These are phyloP conservation scores for Medauroidea extradentata DNA, from an alignment of 1,140 invertebrate genomes.

Conservation along the genomic window DNA sequence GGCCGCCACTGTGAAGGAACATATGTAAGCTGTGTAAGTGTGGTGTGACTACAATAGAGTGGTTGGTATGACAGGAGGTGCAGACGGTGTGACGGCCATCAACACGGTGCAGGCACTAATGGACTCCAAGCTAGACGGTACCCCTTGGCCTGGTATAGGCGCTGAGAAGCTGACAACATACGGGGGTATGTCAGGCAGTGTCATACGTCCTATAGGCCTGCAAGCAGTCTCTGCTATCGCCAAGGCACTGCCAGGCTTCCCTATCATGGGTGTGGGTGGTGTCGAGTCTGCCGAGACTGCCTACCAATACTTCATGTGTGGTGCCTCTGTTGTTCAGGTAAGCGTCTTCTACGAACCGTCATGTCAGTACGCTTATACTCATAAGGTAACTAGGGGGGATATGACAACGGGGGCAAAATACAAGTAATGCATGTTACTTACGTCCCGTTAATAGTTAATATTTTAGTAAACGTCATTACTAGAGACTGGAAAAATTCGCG, in stretches of 20 bases:
- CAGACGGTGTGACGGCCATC: conserved; percentile 92
- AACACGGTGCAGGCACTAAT: conserved; percentile 95
- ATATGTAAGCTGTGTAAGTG: no score
- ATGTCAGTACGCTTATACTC: no score
- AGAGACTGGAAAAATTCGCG: no score
- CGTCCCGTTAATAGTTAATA: no score
- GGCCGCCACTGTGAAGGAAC: no score
- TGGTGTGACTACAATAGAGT: no score
- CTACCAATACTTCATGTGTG: conserved; percentile 88
- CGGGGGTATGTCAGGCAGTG: conserved; percentile 95
- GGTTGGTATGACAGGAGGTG: conserved; percentile 63
- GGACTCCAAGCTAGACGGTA: conserved; percentile 72
- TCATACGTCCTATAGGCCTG: conserved; percentile 88
- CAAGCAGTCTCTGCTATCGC: conserved; percentile 84
- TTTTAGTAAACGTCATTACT: no score
- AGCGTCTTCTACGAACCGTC: neutral
- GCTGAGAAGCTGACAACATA: conserved; percentile 81
- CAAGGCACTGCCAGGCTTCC: conserved; percentile 76
- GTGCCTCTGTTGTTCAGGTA: conserved; percentile 87
- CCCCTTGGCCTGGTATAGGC: conserved; percentile 90
- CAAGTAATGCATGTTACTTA: no score
- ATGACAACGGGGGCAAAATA: no score
- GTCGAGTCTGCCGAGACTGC: conserved; percentile 94
- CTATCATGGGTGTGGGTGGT: conserved; percentile 92
- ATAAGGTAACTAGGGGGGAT: no score